A percentile compares a stretch with the other conserved stretches of the same genome.
These are phyloP conservation scores for Telenomus remus DNA, from an alignment of 1,140 invertebrate genomes.

Conservation along the genomic window DNA sequence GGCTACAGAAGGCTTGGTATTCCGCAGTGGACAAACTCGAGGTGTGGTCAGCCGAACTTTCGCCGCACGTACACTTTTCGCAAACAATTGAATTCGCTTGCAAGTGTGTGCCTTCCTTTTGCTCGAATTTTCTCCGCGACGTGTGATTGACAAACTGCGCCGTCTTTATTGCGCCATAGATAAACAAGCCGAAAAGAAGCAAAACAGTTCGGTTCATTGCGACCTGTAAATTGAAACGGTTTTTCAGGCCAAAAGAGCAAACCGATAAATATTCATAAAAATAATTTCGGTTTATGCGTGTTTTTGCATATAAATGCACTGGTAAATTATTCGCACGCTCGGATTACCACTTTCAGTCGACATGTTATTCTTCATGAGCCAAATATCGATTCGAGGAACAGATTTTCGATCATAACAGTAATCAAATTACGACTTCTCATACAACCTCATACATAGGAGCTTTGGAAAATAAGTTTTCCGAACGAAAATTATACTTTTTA, in stretches of 20 bases:
- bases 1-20: too few species aligned
- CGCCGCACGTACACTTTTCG: constrained; percentile 15
- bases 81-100: constrained; percentile 34
- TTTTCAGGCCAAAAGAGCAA: too few species aligned
- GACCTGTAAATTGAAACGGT: too few species aligned
- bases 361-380: not conserved
- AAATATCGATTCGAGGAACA: too few species aligned
- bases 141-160: constrained; percentile 15
- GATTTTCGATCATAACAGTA: too few species aligned
- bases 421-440: too few species aligned
- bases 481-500: too few species aligned
- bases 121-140: not conserved
- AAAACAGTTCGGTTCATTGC: too few species aligned
- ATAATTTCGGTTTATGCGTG: not conserved
- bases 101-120: constrained; percentile 17
- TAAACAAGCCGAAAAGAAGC: too few species aligned
- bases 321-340: constrained; percentile 2
- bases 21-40: not conserved
- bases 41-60: constrained; percentile 50
- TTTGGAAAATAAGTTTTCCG: too few species aligned
- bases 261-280: constrained; percentile 20
- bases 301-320: constrained; percentile 10
- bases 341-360: not conserved
- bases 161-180: too few species aligned
- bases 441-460: too few species aligned